Percentiles rank a stretch among this genome's conserved stretches.
phyloP scores from a whole-genome alignment of 1,140 invertebrate genomes.

The Antheraea pernyi region DNA sequence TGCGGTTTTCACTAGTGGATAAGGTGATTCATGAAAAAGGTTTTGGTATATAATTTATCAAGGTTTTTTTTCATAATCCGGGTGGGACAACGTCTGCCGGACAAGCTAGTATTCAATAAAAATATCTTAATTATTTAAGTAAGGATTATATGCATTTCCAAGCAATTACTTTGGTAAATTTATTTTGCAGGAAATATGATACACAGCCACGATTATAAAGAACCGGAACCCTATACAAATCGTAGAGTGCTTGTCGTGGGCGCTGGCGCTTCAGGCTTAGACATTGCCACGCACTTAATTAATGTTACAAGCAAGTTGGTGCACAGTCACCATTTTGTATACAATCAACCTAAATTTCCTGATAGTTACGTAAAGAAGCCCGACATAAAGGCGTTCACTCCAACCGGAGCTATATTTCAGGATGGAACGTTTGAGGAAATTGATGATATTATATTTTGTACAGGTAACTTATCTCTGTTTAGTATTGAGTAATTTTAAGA shows the following conservation, averaged over 20 bases:
- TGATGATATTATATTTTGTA: constrained; percentile 89
- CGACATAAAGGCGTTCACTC: constrained; percentile 80
- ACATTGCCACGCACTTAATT: constrained; percentile 88
- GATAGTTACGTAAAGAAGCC: constrained; percentile 83
- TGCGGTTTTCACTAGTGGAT: no score
- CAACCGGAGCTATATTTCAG: constrained; percentile 80
- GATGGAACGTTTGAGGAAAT: constrained; percentile 82
- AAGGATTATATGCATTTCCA: no score
- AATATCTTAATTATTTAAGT: no score
- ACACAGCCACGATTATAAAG: constrained; percentile 93
- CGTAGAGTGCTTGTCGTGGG: constrained; percentile 90
- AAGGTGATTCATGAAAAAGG: no score
- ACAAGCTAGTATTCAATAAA: no score
- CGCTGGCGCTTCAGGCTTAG: constrained; percentile 92
- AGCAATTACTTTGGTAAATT: neutral
- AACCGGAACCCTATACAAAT: constrained; percentile 82
- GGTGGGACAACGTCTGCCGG: no score
- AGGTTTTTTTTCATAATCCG: no score
- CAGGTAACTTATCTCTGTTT: constrained; percentile 61
- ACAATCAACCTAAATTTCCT: constrained; percentile 81
- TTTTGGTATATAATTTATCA: no score
- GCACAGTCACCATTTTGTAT: constrained; percentile 82
- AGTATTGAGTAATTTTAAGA: no score
- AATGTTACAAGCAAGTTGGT: constrained; percentile 82
- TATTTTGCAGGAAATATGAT: constrained; percentile 68